Evolutionary conservation across 2,797 vertebrate genomes (phyloP).

Genomic region (Sphenodon punctatus): DNA sequence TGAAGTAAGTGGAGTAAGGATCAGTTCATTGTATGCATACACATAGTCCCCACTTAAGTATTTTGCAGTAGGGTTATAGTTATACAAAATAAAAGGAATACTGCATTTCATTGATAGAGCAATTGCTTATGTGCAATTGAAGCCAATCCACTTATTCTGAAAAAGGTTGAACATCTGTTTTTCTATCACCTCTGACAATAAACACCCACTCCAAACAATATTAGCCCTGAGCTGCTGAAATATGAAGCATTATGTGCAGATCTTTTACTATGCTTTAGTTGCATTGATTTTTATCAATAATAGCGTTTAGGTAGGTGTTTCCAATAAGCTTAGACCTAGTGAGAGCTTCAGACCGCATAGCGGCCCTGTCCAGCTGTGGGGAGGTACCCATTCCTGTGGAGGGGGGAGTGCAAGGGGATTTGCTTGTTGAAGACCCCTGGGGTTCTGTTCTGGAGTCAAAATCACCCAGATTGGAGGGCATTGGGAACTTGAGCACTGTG

Average conservation of each 20-base stretch:
- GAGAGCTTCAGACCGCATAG: background rate
- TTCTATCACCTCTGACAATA: background rate
- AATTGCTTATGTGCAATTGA: background rate
- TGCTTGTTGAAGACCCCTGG: too few relatives aligned
- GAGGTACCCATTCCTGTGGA: too few relatives aligned
- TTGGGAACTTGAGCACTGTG: too few relatives aligned
- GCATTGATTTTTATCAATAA: background rate
- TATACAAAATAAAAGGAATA: conserved; percentile 17
- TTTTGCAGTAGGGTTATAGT: background rate
- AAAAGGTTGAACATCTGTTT: background rate
- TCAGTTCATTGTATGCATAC: background rate
- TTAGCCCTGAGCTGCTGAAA: background rate
- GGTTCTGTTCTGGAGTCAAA: too few relatives aligned
- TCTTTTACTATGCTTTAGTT: background rate
- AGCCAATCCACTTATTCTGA: background rate
- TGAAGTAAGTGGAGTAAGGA: conserved; percentile 31
- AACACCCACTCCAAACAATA: background rate
- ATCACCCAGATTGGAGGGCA: too few relatives aligned
- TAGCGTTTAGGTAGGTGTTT: background rate
- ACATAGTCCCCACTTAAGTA: background rate
- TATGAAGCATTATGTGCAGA: background rate
- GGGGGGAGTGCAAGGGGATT: too few relatives aligned
- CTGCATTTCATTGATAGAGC: conserved; percentile 5
- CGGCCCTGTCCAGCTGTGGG: too few relatives aligned
- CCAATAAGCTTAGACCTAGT: background rate